Evolutionary conservation across 2,888 invertebrate genomes (phyloP), one percentile per base, ranked within the genome.

Genomic region (Phortica okadai): DNA sequence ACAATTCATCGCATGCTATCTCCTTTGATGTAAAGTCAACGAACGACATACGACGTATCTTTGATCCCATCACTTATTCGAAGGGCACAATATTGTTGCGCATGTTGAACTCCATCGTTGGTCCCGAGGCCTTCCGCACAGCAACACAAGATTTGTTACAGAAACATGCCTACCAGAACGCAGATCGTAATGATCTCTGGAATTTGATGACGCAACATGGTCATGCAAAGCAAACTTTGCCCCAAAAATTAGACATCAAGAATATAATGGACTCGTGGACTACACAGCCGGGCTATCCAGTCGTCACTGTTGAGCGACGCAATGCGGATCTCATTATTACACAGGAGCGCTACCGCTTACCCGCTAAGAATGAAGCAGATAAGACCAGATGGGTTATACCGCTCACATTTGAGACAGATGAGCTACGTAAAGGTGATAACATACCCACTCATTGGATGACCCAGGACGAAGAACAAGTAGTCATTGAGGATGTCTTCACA

Each of bases 51-150:
- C 90, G 93, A 50, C 94, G 95, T 86, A 93, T 95, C 67, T 96
- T 96, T 86, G 95, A 96, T 89, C 92, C 92, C 7, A 95, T 95
- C 74, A 94, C 95, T n/a, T 96, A 96, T 88, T 93, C 93, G 41
- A 96, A 96, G 92, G 94, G 95, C 58, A 94, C 95, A 0, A 93
- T 95, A 6, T 91, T 96, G 2, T 93, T 96, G 77, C 92, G 95
- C 79, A 96, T 96, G 96, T 93, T 96, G 92, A 93, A 93, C 82
- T 93, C 94, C 79, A 94, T 95, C 85, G 92, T 96, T 11, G 95
- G 95, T 0, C 94, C 94, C 82, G 91, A 91, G 41, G 92, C 93
- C 0, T 94, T 94, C 88, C 92, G 92, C 74, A 85, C 89, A 11
- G 93, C 93, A 6, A 89, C 94, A 1, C 92, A 91, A 44, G 92